Conservation (phyloP, 2,797 vertebrate genomes). For the Cirrhinus mrigala region DNA sequence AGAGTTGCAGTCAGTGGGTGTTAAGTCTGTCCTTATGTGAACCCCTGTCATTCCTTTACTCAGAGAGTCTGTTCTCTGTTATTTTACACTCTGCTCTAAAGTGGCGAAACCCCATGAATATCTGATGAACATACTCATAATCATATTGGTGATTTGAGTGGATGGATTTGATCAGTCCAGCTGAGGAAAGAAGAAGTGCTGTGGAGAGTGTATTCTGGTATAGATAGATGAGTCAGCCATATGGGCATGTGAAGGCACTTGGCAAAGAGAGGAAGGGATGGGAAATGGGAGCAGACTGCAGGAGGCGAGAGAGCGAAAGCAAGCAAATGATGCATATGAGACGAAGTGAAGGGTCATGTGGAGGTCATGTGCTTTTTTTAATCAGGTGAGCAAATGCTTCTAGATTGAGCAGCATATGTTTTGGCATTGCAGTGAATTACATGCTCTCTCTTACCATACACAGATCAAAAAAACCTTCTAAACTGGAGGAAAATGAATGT, state of each 20-base stretch:
- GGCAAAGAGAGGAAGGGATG: slow-evolving; percentile 2
- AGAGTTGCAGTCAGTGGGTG: slow-evolving; percentile 13
- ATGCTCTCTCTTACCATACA: not conserved
- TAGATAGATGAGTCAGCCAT: not conserved
- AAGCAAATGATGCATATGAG: slow-evolving; percentile 11
- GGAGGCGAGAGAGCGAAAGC: not conserved
- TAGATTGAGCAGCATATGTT: not conserved
- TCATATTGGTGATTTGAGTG: not conserved
- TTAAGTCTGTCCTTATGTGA: slow-evolving; percentile 1
- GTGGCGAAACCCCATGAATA: too few relatives aligned
- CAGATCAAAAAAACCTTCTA: not conserved
- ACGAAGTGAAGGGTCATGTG: slow-evolving; percentile 4
- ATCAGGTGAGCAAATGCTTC: not conserved
- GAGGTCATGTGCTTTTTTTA: not conserved
- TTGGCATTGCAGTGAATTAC: not conserved
- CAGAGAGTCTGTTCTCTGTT: not conserved
- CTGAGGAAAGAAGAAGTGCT: not conserved
- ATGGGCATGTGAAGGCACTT: slow-evolving; percentile 7
- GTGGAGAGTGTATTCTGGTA: not conserved
- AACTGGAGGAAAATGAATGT: not conserved
- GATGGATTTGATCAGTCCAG: not conserved
- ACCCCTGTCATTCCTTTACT: not conserved
- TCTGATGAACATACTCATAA: not conserved
- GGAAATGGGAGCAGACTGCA: slow-evolving; percentile 14
- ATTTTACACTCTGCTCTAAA: too few relatives aligned